Conservation (phyloP, 23 tunicate species). For the Ascidia mentula region DNA sequence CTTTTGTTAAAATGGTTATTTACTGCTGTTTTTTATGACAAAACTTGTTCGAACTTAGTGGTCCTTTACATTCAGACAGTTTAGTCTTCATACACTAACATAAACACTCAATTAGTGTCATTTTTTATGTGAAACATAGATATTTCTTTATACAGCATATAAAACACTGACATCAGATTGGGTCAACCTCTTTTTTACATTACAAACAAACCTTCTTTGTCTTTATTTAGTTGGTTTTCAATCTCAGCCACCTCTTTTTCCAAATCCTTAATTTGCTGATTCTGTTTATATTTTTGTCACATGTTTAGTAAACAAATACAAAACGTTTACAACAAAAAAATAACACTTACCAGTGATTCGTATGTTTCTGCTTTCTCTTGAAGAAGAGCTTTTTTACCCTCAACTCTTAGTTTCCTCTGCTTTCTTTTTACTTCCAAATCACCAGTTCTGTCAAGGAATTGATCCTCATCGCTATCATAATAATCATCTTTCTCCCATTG, state of each 20-base stretch:
- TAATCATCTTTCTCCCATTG: slow-evolving; percentile 93
- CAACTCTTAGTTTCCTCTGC: slow-evolving; percentile 48
- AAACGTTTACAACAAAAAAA: background rate
- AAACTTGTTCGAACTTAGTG: too few relatives aligned
- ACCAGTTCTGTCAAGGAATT: slow-evolving; percentile 84
- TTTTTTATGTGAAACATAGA: too few relatives aligned
- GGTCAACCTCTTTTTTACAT: too few relatives aligned
- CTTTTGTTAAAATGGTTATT: too few relatives aligned
- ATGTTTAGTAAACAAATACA: background rate
- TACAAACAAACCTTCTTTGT: slow-evolving; percentile 51
- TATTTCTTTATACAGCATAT: too few relatives aligned
- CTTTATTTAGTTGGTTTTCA: slow-evolving; percentile 60
- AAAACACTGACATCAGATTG: too few relatives aligned
- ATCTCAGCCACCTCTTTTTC: slow-evolving; percentile 65
- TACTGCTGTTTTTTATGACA: too few relatives aligned
- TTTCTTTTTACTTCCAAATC: slow-evolving; percentile 74
- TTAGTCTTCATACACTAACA: too few relatives aligned
- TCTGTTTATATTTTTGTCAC: slow-evolving; percentile 10
- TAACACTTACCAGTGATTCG: slow-evolving; percentile 61
- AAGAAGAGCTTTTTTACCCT: slow-evolving; percentile 16
- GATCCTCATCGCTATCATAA: slow-evolving; percentile 95
- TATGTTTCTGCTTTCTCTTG: slow-evolving; percentile 57
- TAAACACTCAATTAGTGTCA: too few relatives aligned
- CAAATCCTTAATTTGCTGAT: slow-evolving; percentile 32
- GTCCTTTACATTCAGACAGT: too few relatives aligned